phyloP scores from a whole-genome alignment of 2,797 vertebrate genomes.

The Pangasius sanitwongsei region DNA sequence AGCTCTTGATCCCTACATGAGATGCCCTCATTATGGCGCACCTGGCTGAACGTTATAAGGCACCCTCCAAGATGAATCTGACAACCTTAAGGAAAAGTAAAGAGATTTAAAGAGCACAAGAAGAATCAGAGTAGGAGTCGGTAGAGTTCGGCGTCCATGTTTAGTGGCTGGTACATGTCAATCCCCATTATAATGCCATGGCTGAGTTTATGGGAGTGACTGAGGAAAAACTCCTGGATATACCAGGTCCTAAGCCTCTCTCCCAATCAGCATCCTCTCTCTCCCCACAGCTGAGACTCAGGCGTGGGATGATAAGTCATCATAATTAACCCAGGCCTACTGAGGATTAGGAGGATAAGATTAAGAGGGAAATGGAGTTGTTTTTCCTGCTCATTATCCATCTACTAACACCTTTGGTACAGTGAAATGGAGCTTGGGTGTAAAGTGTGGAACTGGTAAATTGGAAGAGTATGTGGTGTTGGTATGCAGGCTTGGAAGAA shows the following conservation, averaged over 20 bases:
- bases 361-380: constrained; percentile 53
- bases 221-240: background rate
- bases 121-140: background rate
- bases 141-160: background rate
- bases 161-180: constrained; percentile 14
- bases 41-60: constrained; percentile 57
- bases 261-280: constrained; percentile 47
- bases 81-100: background rate
- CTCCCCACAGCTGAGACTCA: constrained; percentile 70
- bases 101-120: constrained; percentile 40
- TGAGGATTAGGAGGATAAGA: constrained; percentile 55
- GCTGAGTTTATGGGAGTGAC: constrained; percentile 15
- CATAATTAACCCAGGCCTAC: constrained; percentile 75
- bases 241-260: background rate
- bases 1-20: constrained; percentile 67
- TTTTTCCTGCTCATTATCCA: constrained; percentile 65
- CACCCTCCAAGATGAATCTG: background rate
- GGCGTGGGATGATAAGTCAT: constrained; percentile 72
- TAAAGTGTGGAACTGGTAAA: constrained; percentile 43
- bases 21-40: constrained; percentile 69
- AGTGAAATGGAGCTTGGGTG: constrained; percentile 44
- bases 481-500: constrained; percentile 12
- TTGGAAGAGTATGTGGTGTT: background rate
- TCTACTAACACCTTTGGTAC: constrained; percentile 37
- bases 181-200: constrained; percentile 32